Evolutionary conservation across 2,797 vertebrate genomes (phyloP).

Genomic region (Macropus fuliginosus): DNA sequence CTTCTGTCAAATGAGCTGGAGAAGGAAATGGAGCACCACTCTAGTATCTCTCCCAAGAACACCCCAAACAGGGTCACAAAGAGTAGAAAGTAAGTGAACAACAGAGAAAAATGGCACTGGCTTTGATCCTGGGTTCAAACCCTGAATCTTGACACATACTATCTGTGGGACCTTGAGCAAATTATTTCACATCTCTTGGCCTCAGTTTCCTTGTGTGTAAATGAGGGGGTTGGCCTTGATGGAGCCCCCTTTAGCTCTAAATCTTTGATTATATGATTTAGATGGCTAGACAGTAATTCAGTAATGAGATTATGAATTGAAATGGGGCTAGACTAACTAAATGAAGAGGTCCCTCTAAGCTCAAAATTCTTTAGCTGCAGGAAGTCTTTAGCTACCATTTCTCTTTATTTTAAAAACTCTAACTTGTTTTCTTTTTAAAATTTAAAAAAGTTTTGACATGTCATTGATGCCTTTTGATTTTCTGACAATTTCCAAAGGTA

Average conservation of each 20-base stretch:
- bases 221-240: background rate
- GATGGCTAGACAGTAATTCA: background rate
- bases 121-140: background rate
- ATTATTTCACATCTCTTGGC: background rate
- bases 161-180: background rate
- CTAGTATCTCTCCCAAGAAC: background rate
- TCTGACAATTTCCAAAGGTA: background rate
- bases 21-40: background rate
- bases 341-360: background rate
- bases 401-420: background rate
- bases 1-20: background rate
- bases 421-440: background rate
- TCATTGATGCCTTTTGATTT: background rate
- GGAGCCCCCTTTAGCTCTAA: background rate
- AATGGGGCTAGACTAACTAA: background rate
- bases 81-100: background rate
- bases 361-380: background rate
- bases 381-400: background rate
- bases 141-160: background rate
- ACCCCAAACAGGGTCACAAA: background rate
- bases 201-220: background rate
- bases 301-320: background rate
- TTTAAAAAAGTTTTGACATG: background rate
- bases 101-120: background rate
- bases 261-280: background rate